These are phyloP conservation scores for Sisyra nigra DNA, from an alignment of 2,888 invertebrate species.

Conservation along the genomic window DNA sequence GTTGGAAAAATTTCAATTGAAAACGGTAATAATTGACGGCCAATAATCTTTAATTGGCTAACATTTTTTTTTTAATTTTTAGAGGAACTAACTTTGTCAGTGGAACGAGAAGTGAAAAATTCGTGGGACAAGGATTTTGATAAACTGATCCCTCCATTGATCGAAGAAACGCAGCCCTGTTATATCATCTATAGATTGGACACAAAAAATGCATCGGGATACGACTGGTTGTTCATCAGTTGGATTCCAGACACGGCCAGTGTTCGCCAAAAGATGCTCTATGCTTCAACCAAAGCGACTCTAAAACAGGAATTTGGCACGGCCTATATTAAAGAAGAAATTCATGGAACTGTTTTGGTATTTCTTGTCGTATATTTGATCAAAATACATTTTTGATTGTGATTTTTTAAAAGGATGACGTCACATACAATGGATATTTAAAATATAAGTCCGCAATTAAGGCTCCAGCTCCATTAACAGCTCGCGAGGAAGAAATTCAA, in stretches of 20 bases:
- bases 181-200: constrained; percentile 73
- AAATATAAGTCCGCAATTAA: constrained; percentile 59
- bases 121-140: constrained; percentile 81
- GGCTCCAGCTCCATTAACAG: constrained; percentile 81
- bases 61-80: constrained; percentile 16
- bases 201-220: constrained; percentile 58
- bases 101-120: constrained; percentile 46
- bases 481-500: constrained; percentile 69
- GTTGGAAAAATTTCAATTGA: constrained; percentile 72
- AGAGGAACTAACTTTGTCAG: constrained; percentile 62
- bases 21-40: constrained; percentile 46
- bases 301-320: constrained; percentile 93
- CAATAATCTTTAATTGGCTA: constrained; percentile 3
- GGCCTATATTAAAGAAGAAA: constrained; percentile 83
- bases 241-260: constrained; percentile 91
- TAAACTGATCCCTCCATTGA: constrained; percentile 48
- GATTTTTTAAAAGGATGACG: constrained; percentile 47
- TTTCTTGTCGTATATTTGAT: no score
- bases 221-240: constrained; percentile 84
- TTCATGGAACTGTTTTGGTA: constrained; percentile 73
- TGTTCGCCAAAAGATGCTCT: constrained; percentile 91
- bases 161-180: constrained; percentile 72
- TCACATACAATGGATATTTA: constrained; percentile 65
- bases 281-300: constrained; percentile 94
- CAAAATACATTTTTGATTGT: neutral